Evolutionary conservation across 2,113 vertebrate species (phyloP), one percentile per base, ranked within the genome.

Genomic region (Oxygymnocypris stewartii): DNA sequence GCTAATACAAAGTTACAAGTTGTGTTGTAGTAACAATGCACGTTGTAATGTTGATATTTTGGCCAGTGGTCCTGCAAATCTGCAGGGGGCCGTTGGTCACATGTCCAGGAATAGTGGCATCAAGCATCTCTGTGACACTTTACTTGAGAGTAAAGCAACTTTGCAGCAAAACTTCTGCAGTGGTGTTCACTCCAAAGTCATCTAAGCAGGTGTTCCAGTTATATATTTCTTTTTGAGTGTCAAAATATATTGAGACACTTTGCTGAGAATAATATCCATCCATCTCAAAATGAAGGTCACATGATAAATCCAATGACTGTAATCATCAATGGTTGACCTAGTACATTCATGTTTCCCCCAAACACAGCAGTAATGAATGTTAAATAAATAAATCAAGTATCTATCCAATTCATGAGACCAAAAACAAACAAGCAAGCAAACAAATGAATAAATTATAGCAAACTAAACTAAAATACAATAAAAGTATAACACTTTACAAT

Each of bases 281-380:
- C 82, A 88, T 69, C 86, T 87, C 76, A 89, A 88, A 90, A 90
- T 87, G 82, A 87, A 90, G 91, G 92, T 91, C 91, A 90, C 85
- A 90, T 91, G 84, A 92, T 91, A 92, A 91, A 89, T 94, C 91
- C 91, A 93, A 93, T 91, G 92, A 92, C 92, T 25, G 73, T 14
- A 49, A 47, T 89, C 88, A 93, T 90, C 90, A 85, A 23, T 90
- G 81, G 51, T 65, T 63, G 51, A 79, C 80, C 75, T 74, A 81
- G 25, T 10, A 23, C 35, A 73, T 42, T 73, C 0, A 1, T 2
- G 37, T 71, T 40, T 12, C 1, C 0, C 10, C 1, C 37, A 42
- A 74, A 42, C 71, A 12, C 23, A 2, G 20, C 37, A 74, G 71
- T 74, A 74, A 74, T 42, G 10, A 11, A 31, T 78, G 57, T 59